A percentile compares a stretch with the other conserved stretches of the same genome.
phyloP scores from a whole-genome alignment of 2,113 vertebrate genomes.

The Rana temporaria region DNA sequence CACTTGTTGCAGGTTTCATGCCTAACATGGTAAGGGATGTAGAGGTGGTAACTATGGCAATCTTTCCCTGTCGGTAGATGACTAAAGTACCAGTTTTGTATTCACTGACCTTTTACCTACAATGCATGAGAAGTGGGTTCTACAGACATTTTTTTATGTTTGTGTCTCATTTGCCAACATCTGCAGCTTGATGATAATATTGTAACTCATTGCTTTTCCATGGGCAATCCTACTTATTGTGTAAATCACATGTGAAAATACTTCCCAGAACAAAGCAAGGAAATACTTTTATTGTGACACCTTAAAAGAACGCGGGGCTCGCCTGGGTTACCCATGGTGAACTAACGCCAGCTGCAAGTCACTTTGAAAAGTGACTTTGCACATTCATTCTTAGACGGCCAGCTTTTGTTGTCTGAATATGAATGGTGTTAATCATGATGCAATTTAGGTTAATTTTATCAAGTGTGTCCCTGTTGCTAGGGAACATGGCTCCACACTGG shows the following conservation, averaged over 20 bases:
- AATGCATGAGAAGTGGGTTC: not conserved
- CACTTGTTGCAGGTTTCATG: too few species aligned
- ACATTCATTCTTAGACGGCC: constrained; percentile 15
- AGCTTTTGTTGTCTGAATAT: constrained; percentile 63
- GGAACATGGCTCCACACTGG: constrained; percentile 71
- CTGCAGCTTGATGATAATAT: constrained; percentile 47
- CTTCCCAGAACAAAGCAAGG: constrained; percentile 51
- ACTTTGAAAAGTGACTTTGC: constrained; percentile 26
- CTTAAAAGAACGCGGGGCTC: constrained; percentile 10
- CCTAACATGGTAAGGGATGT: too few species aligned
- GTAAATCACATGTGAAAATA: constrained; percentile 52
- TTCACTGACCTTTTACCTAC: not conserved
- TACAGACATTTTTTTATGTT: not conserved
- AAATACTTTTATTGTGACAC: constrained; percentile 47
- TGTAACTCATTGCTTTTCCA: constrained; percentile 41
- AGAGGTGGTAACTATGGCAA: too few species aligned
- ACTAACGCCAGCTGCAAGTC: constrained; percentile 23
- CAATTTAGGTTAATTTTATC: constrained; percentile 71
- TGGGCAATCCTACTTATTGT: constrained; percentile 41
- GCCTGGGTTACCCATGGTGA: not conserved
- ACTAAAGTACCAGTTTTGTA: too few species aligned
- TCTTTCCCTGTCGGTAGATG: too few species aligned
- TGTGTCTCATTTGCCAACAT: constrained; percentile 26
- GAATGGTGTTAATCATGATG: constrained; percentile 69
- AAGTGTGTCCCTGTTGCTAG: constrained; percentile 68